phyloP scores from a whole-genome alignment of 2,888 invertebrate genomes.

The Eupithecia centaureata region DNA sequence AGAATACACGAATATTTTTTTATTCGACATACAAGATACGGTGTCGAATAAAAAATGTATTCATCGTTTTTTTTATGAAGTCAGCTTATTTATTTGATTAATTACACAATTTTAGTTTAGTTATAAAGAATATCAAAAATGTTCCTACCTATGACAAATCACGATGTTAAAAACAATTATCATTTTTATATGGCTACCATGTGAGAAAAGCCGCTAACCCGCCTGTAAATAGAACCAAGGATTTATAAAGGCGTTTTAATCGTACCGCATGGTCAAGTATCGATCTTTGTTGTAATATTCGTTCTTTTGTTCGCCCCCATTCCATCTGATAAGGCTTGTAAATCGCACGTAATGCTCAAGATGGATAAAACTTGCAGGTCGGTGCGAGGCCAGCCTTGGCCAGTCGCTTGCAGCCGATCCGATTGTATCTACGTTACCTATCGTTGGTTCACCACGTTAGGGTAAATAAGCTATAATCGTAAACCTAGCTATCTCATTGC shows the following conservation, averaged over 20 bases:
- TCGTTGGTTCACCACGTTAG: slow-evolving; percentile 54
- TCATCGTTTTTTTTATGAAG: too few species aligned
- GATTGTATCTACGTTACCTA: slow-evolving; percentile 64
- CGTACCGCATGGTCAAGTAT: slow-evolving; percentile 57
- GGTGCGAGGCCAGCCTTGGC: slow-evolving; percentile 63
- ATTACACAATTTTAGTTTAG: too few species aligned
- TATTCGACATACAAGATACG: too few species aligned
- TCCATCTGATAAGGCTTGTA: slow-evolving; percentile 79
- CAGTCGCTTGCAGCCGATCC: slow-evolving; percentile 62
- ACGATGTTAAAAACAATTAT: too few species aligned
- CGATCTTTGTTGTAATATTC: slow-evolving; percentile 68
- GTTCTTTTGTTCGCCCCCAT: slow-evolving; percentile 69
- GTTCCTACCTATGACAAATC: too few species aligned
- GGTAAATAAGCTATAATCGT: slow-evolving; percentile 33
- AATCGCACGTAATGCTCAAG: slow-evolving; percentile 78
- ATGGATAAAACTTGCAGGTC: slow-evolving; percentile 52
- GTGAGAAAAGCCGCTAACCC: background rate
- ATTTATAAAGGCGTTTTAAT: slow-evolving; percentile 40
- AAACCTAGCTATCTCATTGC: slow-evolving; percentile 4
- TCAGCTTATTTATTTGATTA: too few species aligned
- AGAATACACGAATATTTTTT: too few species aligned
- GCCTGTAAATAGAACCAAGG: background rate
- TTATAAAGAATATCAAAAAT: too few species aligned
- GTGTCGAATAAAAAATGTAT: too few species aligned
- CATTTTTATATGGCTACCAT: background rate